A percentile compares a stretch with the other conserved stretches of the same genome.
phyloP scores from a whole-genome alignment of 2,888 invertebrate species.

The Amphimallon solstitiale region DNA sequence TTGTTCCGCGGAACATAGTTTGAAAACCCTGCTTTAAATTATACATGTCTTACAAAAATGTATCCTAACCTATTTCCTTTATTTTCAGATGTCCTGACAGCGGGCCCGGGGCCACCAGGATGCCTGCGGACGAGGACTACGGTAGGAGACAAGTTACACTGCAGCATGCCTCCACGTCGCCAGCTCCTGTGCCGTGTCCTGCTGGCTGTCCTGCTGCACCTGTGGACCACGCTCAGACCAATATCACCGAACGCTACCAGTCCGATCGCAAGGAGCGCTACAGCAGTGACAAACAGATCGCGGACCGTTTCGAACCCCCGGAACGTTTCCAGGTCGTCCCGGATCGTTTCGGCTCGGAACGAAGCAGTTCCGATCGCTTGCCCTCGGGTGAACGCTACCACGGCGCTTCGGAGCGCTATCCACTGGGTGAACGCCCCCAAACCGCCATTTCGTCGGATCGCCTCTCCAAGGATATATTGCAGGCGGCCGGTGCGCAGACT shows the following conservation, averaged over 20 bases:
- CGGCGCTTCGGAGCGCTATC: conserved; percentile 60
- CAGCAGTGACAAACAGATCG: conserved; percentile 40
- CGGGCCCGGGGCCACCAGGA: conserved; percentile 73
- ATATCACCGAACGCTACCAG: conserved; percentile 47
- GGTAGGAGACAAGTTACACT: conserved; percentile 59
- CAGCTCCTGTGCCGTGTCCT: conserved; percentile 51
- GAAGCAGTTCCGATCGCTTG: conserved; percentile 58
- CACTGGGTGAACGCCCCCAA: conserved; percentile 62
- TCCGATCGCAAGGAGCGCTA: conserved; percentile 43
- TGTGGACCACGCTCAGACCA: conserved; percentile 49
- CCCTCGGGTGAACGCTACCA: conserved; percentile 60
- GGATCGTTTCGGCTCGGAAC: conserved; percentile 56
- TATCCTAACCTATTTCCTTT: conserved; percentile 9
- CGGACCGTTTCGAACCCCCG: conserved; percentile 46
- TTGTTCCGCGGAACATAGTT: too few species aligned
- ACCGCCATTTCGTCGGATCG: conserved; percentile 62
- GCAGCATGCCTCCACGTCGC: conserved; percentile 52
- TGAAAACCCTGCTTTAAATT: too few species aligned
- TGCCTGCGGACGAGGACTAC: conserved; percentile 66
- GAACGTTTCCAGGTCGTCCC: conserved; percentile 46
- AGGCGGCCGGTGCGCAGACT: conserved; percentile 36
- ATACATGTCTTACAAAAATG: not conserved
- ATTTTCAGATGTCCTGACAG: conserved; percentile 73
- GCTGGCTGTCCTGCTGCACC: conserved; percentile 53
- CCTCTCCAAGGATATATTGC: conserved; percentile 43